Base-by-base conservation (phyloP, 2,888 invertebrate species). In the Melitaea athalia region DNA sequence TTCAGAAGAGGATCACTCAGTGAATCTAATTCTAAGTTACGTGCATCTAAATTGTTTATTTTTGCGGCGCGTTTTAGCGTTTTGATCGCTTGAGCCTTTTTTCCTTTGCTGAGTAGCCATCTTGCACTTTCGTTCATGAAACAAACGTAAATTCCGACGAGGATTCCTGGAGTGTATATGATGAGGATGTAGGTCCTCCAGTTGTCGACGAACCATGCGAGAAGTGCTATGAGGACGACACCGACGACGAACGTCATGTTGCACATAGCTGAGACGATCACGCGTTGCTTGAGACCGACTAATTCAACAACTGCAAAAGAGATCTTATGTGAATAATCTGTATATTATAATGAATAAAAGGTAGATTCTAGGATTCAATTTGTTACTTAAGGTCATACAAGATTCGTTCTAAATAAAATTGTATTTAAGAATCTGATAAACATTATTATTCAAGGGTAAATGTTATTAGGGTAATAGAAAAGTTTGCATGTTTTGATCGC, bases 231-330 rank as follows among this genome's bases (percentile, higher is more conserved):
- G 0, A 95, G 82, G 12, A 96, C 94, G 78, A 96, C 96, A 0
- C 97, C 97, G 7, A 96, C 80, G 0, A 96, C 95, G 80, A 96
- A 97, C 76, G 96, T 95, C 80, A 95, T 94, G 74, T 95, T 95
- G 71, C 96, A 94, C 80, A 96, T 91, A 52, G 96, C 95, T 55
- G 96, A 96, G 52, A 95, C 95, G 61, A 97, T 89, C 10, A 97
- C 96, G 24, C 97, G 94, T 66, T 95, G 94, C 68, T 95, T 95
- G 45, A 96, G 94, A 0, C 96, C 96, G 6, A 97, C 96, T 74
- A 97, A 89, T 86, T 97, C 97, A 75, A 97, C 94, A 70, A 95
- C 96, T 96, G 88, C 59, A 91, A 88, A 59, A 82, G 84, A 74
- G 70, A 65, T 55, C 5, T 43, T 6, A 10, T 24, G 14, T 59